phyloP scores from a whole-genome alignment of 2,797 vertebrate species.

The Taenioides sp. region DNA sequence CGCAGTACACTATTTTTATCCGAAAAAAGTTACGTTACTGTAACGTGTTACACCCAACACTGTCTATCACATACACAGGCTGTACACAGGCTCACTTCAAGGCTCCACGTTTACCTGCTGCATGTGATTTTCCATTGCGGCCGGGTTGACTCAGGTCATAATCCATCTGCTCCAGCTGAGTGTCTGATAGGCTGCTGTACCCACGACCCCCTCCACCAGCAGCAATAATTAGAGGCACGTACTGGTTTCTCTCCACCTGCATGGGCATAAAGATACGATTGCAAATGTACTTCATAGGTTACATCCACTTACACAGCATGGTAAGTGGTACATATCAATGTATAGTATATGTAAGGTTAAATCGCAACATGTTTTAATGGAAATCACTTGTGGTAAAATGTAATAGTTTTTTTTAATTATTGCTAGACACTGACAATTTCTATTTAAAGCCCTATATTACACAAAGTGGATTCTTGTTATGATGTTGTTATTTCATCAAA shows the following conservation, averaged over 20 bases:
- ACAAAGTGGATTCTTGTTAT: too few relatives aligned
- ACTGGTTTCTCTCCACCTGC: conserved; percentile 85
- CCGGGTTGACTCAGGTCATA: conserved; percentile 84
- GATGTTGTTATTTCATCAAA: too few relatives aligned
- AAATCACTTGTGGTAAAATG: background rate
- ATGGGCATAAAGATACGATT: conserved; percentile 10
- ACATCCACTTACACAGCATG: background rate
- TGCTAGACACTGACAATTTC: too few relatives aligned
- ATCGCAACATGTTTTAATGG: background rate
- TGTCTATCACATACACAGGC: conserved; percentile 9
- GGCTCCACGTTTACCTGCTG: conserved; percentile 82
- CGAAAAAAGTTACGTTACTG: too few relatives aligned
- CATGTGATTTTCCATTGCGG: conserved; percentile 88
- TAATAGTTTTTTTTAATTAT: too few relatives aligned
- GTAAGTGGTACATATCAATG: background rate
- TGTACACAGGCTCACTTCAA: conserved; percentile 7
- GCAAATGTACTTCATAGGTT: background rate
- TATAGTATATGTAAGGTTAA: too few relatives aligned
- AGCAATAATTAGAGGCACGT: conserved; percentile 88
- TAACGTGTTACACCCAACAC: too few relatives aligned
- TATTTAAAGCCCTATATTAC: too few relatives aligned
- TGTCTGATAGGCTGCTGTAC: conserved; percentile 88
- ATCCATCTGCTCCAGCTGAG: conserved; percentile 86
- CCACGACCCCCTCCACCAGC: conserved; percentile 94
- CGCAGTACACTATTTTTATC: too few relatives aligned